These are phyloP conservation scores for Megalurothrips usitatus DNA, from an alignment of 2,888 invertebrate genomes.

Conservation along the genomic window DNA sequence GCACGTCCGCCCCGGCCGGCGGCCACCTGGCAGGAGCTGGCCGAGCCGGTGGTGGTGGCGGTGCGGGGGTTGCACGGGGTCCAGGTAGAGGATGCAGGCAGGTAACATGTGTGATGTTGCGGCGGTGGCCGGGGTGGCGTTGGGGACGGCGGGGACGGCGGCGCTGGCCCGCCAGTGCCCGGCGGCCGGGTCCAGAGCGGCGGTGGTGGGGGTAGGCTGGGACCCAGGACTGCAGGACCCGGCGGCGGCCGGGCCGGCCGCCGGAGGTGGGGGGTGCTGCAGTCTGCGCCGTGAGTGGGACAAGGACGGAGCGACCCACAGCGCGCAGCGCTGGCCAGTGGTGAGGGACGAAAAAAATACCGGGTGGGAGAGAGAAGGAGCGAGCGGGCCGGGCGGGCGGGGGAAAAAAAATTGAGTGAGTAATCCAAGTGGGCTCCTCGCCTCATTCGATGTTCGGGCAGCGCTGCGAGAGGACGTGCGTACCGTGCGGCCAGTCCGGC, in stretches of 20 bases:
- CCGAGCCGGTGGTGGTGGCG: neutral
- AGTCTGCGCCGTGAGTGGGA: neutral
- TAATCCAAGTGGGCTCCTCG: slow-evolving; percentile 4
- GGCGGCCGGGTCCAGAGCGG: slow-evolving; percentile 5
- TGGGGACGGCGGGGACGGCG: neutral
- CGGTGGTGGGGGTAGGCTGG: neutral
- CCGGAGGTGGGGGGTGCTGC: neutral
- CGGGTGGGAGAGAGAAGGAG: slow-evolving; percentile 18
- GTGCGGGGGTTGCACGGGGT: neutral
- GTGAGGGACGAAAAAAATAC: slow-evolving; percentile 5
- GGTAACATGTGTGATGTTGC: slow-evolving; percentile 16
- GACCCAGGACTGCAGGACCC: neutral
- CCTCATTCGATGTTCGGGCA: slow-evolving; percentile 11
- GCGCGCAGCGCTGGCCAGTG: neutral
- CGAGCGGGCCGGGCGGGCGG: neutral
- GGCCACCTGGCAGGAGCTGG: slow-evolving; percentile 10
- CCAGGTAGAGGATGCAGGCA: neutral
- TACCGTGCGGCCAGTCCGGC: neutral
- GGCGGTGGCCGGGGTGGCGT: neutral
- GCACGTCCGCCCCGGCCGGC: neutral
- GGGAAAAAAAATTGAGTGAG: slow-evolving; percentile 13
- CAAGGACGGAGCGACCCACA: slow-evolving; percentile 6
- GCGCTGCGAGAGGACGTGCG: slow-evolving; percentile 19
- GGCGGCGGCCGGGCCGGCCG: neutral
- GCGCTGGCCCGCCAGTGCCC: neutral